Conservation (phyloP, 2,888 invertebrate species). For the Anoplius nigerrimus region DNA sequence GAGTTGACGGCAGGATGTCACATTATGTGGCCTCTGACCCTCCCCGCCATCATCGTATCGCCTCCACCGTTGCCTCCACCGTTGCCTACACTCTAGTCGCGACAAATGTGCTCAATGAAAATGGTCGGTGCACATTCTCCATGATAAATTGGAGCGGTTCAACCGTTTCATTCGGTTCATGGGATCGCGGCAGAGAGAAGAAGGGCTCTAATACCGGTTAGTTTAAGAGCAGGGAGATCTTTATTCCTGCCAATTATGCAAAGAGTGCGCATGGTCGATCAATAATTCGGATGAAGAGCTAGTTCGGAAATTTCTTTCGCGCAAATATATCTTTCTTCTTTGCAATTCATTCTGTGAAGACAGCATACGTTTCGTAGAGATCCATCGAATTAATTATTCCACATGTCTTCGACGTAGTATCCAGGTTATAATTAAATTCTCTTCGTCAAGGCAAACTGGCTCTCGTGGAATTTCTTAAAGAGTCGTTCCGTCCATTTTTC, state of each 20-base stretch:
- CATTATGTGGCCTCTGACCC: conserved; percentile 70
- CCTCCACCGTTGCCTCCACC: too few species aligned
- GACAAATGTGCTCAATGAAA: conserved; percentile 66
- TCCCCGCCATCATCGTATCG: conserved; percentile 19
- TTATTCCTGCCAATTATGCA: too few species aligned
- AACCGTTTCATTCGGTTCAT: conserved; percentile 19
- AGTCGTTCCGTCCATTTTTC: background rate
- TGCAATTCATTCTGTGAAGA: too few species aligned
- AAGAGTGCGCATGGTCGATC: too few species aligned
- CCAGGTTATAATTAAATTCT: background rate
- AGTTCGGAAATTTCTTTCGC: too few species aligned
- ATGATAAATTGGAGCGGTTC: conserved; percentile 55
- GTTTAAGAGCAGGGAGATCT: too few species aligned
- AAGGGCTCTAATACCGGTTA: too few species aligned
- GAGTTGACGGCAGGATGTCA: conserved; percentile 71
- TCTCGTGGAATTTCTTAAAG: background rate
- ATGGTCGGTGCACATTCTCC: conserved; percentile 60
- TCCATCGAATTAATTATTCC: too few species aligned
- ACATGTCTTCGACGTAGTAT: background rate
- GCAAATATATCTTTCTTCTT: too few species aligned
- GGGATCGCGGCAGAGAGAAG: too few species aligned
- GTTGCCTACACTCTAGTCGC: conserved; percentile 31
- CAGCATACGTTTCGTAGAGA: too few species aligned
- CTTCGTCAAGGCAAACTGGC: background rate
- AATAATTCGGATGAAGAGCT: too few species aligned